Evolutionary conservation across 2,113 vertebrate genomes (phyloP).

Genomic region (Camelus dromedarius): DNA sequence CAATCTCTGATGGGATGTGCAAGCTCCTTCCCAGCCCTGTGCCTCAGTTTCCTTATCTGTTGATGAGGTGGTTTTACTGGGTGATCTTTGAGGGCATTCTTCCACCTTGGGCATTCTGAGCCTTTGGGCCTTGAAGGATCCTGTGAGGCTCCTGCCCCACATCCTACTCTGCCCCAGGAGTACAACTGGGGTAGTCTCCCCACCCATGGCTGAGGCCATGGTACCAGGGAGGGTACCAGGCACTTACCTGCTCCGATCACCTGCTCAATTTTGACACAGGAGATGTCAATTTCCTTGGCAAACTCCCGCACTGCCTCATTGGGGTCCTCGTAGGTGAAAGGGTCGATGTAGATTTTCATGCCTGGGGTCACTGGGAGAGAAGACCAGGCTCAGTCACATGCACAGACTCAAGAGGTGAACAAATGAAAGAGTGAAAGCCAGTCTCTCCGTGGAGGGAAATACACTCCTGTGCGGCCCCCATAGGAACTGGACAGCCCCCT

Average conservation of each 20-base stretch:
- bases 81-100: not conserved
- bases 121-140: not conserved
- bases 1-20: not conserved
- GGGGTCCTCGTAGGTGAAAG: slow-evolving; percentile 98
- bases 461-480: not conserved
- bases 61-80: not conserved
- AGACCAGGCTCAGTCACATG: slow-evolving; percentile 75
- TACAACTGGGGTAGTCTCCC: not conserved
- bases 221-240: not conserved
- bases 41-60: slow-evolving; percentile 31
- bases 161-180: not conserved
- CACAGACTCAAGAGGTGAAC: not conserved
- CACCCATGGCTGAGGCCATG: not conserved
- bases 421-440: not conserved
- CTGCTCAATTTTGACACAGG: slow-evolving; percentile 98
- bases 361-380: slow-evolving; percentile 94
- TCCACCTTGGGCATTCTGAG: not conserved
- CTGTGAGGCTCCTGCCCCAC: not conserved
- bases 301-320: slow-evolving; percentile 98
- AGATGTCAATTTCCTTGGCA: slow-evolving; percentile 97
- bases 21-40: not conserved
- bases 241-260: slow-evolving; percentile 97
- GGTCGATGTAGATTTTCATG: slow-evolving; percentile 99
- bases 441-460: not conserved
- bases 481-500: not conserved